Conservation (phyloP, 2,113 vertebrate species). For the Thomomys bottae region DNA sequence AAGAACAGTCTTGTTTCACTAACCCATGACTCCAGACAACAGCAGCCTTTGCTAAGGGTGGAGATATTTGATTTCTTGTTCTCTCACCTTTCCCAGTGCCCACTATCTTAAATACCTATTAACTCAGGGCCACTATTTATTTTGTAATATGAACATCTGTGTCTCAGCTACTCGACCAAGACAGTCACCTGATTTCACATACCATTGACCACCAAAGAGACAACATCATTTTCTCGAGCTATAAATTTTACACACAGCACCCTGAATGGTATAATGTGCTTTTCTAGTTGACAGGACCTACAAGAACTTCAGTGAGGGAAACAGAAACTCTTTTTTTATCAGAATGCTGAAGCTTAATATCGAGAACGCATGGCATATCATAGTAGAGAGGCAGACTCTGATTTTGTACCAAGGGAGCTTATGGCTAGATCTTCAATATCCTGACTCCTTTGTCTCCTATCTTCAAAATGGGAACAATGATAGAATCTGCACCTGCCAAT, state of each 20-base stretch:
- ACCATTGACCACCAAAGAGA: slow-evolving; percentile 55
- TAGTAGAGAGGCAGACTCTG: background rate
- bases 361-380: background rate
- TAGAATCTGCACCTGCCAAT: no score
- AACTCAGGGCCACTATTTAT: background rate
- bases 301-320: background rate
- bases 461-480: background rate
- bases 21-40: background rate
- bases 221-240: slow-evolving; percentile 4
- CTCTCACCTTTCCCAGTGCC: background rate
- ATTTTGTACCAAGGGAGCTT: accelerated
- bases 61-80: background rate
- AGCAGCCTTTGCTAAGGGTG: slow-evolving; percentile 10
- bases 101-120: background rate
- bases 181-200: slow-evolving; percentile 37
- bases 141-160: background rate
- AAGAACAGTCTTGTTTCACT: background rate
- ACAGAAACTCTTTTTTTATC: background rate
- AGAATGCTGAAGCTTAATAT: background rate
- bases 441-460: background rate
- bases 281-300: background rate
- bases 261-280: background rate
- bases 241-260: slow-evolving; percentile 28
- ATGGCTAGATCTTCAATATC: background rate
- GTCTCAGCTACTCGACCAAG: slow-evolving; percentile 11